Base-by-base conservation (phyloP, 1,140 invertebrate species). In the Drosophila pseudoobscura region DNA sequence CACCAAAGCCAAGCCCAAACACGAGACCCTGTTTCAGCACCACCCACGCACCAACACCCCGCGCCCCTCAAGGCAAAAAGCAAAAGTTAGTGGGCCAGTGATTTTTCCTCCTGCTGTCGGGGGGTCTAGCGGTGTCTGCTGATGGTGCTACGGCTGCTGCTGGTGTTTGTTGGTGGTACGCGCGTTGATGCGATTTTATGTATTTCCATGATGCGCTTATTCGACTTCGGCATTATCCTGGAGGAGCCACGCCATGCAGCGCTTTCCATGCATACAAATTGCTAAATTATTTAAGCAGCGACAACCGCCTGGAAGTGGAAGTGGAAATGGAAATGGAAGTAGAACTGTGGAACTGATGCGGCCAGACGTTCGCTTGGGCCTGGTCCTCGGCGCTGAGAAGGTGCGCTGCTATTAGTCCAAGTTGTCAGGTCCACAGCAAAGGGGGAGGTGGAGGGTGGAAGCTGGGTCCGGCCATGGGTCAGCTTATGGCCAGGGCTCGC, bases 191-290 rank as follows among this genome's bases (percentile, higher is more conserved):
- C 82, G 82, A 85, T 87, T 85, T 87, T 87, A 85, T 85, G 80
- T 80, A 84, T 85, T 87, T 70, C 80, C 80, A 77, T 85, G 80
- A 85, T 85, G 80, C 80, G 80, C 80, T 85, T 85, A 85, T 87
- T 77, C 80, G 82, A 80, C 80, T 85, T 74, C 60, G 78, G 80
- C 54, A 82, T 87, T 88, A 87, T 82, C 65, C 77, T 44, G 63
- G 60, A 54, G 11, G 50, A 75, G 59, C 71, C 74, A 68, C 82
- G 24, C 24, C 31, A 31, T 31, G 78, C 80, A 88, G 65, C 54
- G 83, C 83, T 87, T 88, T 78, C 78, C 83, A 88, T 87, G 83
- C 83, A 87, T 87, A 88, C 83, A 87, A 87, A 87, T 87, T 87
- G 83, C 83, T 87, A 87, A 87, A 87, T 87, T 87, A 87, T 87